Percentiles rank a stretch among this genome's conserved stretches.
Conservation (phyloP, 1,140 invertebrate genomes). For the Achatina immaculata region DNA sequence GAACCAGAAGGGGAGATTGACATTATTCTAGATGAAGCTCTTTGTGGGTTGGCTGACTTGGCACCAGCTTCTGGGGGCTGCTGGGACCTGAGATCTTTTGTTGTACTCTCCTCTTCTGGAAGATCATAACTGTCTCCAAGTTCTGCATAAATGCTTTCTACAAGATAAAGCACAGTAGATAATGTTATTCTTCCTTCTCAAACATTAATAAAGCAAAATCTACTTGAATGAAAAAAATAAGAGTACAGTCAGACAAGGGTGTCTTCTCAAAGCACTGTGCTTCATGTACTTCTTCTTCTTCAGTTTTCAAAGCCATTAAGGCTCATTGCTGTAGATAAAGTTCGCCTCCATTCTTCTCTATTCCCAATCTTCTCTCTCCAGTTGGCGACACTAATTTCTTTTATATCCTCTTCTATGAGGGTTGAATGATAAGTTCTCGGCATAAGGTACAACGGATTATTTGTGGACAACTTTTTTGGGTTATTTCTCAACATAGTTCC, state of each 20-base stretch:
- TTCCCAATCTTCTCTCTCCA: no score
- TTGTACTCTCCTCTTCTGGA: neutral
- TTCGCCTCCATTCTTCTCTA: no score
- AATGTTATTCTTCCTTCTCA: neutral
- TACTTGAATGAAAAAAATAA: neutral
- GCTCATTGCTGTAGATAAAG: no score
- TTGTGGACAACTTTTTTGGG: no score
- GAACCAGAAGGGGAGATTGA: neutral
- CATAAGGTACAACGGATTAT: no score
- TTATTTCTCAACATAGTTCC: no score
- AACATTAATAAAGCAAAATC: neutral
- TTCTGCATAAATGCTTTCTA: constrained; percentile 27
- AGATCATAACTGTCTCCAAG: constrained; percentile 11
- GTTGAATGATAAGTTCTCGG: no score
- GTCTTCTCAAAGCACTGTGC: no score
- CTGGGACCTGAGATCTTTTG: neutral
- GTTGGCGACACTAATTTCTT: no score
- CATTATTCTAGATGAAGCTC: neutral
- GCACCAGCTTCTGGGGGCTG: neutral
- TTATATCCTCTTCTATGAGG: no score
- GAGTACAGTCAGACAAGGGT: no score
- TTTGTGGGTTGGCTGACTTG: neutral
- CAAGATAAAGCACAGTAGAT: neutral
- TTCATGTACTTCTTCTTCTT: neutral
- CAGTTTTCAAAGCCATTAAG: no score